Evolutionary conservation across 2,113 vertebrate genomes (phyloP).

Genomic region (Bothrops jararaca): DNA sequence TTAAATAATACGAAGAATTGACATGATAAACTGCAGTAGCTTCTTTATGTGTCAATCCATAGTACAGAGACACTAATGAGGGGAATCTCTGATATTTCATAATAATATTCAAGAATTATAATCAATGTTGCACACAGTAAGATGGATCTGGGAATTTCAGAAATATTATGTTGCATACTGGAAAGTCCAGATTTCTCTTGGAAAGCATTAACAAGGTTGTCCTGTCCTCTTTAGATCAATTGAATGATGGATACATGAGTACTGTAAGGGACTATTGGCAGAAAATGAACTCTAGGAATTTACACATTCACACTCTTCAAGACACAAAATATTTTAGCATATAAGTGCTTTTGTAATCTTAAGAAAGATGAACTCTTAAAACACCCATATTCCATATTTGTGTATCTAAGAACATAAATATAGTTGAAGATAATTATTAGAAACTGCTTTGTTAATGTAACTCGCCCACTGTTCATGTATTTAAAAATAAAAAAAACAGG

Average conservation of each 20-base stretch:
- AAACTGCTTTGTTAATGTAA: not conserved
- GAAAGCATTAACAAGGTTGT: not conserved
- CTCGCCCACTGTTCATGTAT: not conserved
- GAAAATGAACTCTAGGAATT: accelerated
- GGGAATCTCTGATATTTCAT: conserved; percentile 35
- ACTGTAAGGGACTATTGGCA: not conserved
- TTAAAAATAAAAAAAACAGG: not conserved
- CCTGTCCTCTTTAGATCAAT: not conserved
- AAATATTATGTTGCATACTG: not conserved
- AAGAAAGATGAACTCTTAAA: not conserved
- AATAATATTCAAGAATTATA: conserved; percentile 26
- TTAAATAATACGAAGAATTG: conserved; percentile 55
- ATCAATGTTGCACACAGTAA: conserved; percentile 6
- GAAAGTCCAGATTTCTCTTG: conserved; percentile 11
- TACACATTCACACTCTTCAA: not conserved
- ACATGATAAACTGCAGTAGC: conserved; percentile 37
- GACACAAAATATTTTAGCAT: not conserved
- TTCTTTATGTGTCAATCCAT: conserved; percentile 40
- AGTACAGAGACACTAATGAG: conserved; percentile 46
- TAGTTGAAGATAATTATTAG: not conserved
- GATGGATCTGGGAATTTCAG: not conserved
- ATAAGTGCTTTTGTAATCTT: not conserved
- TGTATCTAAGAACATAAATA: not conserved
- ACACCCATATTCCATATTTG: not conserved
- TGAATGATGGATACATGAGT: not conserved